A percentile compares a stretch with the other conserved stretches of the same genome.
phyloP scores from a whole-genome alignment of 2,113 vertebrate species.

The Columba janthina region DNA sequence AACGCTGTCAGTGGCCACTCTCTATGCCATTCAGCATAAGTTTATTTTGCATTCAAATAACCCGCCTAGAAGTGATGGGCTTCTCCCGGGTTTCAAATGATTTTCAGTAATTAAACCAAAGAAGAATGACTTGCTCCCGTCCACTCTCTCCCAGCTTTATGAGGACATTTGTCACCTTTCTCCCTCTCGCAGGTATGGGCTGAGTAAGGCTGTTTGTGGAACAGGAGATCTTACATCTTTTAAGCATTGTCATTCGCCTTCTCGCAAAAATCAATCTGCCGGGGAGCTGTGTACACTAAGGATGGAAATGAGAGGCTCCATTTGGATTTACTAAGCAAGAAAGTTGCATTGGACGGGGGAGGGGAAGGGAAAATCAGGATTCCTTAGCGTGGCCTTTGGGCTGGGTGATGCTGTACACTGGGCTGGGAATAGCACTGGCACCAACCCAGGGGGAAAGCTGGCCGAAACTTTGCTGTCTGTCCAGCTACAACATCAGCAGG shows the following conservation, averaged over 20 bases:
- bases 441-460: background rate
- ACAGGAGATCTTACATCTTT: background rate
- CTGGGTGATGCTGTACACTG: background rate
- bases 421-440: constrained; percentile 9
- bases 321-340: constrained; percentile 47
- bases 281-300: background rate
- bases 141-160: background rate
- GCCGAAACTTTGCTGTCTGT: background rate
- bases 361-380: constrained; percentile 19
- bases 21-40: background rate
- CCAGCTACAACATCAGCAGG: background rate
- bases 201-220: background rate
- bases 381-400: constrained; percentile 12
- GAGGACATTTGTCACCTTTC: constrained; percentile 7
- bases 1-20: background rate
- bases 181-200: background rate
- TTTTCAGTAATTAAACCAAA: constrained; percentile 41
- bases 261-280: constrained; percentile 6
- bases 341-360: background rate
- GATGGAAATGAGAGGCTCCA: constrained; percentile 11
- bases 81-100: background rate
- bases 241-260: background rate
- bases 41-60: constrained; percentile 45
- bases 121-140: background rate
- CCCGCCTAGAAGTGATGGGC: background rate